A percentile compares a stretch with the other conserved stretches of the same genome.
These are phyloP conservation scores for Morus bassanus DNA, from an alignment of 2,797 vertebrate genomes.

Conservation along the genomic window DNA sequence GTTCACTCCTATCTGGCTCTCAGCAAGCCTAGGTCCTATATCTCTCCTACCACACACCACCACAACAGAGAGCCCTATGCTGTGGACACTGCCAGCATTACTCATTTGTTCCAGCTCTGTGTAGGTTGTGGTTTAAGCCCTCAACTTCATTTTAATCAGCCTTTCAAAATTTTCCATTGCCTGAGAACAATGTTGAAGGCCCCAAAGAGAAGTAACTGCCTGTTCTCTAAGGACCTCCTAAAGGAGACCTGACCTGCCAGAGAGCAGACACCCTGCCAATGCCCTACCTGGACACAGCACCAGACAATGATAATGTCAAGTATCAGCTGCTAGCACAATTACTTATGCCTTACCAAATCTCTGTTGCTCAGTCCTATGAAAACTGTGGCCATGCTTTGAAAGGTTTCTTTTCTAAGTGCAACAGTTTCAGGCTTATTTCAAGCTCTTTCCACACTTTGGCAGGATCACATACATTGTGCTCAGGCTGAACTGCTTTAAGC, in stretches of 20 bases:
- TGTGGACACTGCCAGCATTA: neutral
- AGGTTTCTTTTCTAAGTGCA: neutral
- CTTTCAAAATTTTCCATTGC: neutral
- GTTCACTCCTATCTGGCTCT: neutral
- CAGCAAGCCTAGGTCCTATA: neutral
- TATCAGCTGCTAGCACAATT: neutral
- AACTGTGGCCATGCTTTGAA: neutral
- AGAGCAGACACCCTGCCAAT: neutral
- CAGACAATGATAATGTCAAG: neutral
- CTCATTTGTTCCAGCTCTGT: neutral
- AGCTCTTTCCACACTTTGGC: neutral
- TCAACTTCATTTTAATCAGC: neutral
- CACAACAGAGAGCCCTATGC: neutral
- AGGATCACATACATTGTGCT: neutral
- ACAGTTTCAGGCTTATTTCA: neutral
- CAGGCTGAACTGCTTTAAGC: neutral
- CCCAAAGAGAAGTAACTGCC: neutral
- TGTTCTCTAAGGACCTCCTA: neutral
- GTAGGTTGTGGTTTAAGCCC: neutral
- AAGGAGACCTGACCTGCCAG: neutral
- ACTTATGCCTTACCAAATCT: neutral
- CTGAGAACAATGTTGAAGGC: neutral
- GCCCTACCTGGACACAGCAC: neutral
- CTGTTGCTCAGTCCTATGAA: neutral
- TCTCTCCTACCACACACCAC: neutral